Conservation (phyloP, 2,797 vertebrate genomes). For the Heteromormyrus szaboi region DNA sequence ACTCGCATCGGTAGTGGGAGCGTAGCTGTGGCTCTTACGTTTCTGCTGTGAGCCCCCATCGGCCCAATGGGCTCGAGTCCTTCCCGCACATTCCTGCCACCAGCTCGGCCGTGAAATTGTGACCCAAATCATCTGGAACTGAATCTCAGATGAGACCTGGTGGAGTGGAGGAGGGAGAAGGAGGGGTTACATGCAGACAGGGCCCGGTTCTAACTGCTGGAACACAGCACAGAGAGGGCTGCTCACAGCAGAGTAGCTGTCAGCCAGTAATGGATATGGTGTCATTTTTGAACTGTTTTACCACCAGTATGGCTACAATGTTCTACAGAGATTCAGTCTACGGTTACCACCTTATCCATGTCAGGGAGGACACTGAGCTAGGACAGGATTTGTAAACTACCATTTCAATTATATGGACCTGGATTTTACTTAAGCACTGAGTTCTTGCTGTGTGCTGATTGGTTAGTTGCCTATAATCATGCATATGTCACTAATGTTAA, state of each 20-base stretch:
- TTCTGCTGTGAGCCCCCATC: not conserved
- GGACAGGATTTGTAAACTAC: not conserved
- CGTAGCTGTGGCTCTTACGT: not conserved
- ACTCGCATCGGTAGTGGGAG: not conserved
- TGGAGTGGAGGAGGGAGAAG: not conserved
- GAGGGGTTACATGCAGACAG: not conserved
- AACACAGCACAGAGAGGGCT: not conserved
- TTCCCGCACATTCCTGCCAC: slow-evolving; percentile 12
- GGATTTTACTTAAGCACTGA: not conserved
- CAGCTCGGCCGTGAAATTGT: slow-evolving; percentile 25
- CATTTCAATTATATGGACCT: not conserved
- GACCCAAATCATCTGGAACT: slow-evolving; percentile 27
- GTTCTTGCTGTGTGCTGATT: not conserved
- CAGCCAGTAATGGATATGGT: not conserved
- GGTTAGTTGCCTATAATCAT: not conserved
- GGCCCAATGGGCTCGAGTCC: not conserved
- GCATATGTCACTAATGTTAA: not conserved
- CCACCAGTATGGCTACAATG: not conserved
- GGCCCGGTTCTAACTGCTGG: not conserved
- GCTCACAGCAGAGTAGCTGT: not conserved
- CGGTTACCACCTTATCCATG: not conserved
- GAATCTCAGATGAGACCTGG: not conserved
- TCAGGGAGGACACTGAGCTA: not conserved
- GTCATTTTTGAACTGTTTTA: not conserved
- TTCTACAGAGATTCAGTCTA: not conserved